Conservation (phyloP, 1,140 invertebrate genomes). For the Pachypsylla venusta region DNA sequence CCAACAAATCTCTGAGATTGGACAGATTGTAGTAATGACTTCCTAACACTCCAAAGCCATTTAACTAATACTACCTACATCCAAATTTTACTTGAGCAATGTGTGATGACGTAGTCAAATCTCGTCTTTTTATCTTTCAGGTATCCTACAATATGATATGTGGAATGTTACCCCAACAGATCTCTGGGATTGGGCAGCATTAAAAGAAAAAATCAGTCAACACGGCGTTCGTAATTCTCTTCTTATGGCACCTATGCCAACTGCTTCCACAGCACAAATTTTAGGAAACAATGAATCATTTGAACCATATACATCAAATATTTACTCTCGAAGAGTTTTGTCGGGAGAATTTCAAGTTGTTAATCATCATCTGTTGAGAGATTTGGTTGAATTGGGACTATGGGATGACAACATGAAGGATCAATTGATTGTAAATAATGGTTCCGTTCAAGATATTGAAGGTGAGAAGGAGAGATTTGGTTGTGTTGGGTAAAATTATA, state of each 20-base stretch:
- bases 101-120: too few species aligned
- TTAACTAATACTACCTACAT: too few species aligned
- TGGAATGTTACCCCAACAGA: conserved; percentile 81
- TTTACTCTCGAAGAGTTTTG: conserved; percentile 84
- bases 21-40: too few species aligned
- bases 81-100: too few species aligned
- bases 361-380: conserved; percentile 89
- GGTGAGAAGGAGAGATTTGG: too few species aligned
- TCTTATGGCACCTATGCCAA: conserved; percentile 95
- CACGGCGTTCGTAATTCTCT: conserved; percentile 90
- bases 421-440: conserved; percentile 75
- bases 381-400: conserved; percentile 75
- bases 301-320: conserved; percentile 96
- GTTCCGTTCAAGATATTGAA: conserved; percentile 57
- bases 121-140: conserved; percentile 19
- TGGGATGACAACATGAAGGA: conserved; percentile 98
- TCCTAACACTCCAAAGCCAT: too few species aligned
- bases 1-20: too few species aligned
- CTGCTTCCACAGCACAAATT: conserved; percentile 97
- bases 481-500: too few species aligned
- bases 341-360: conserved; percentile 76
- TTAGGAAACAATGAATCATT: conserved; percentile 98
- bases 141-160: conserved; percentile 96
- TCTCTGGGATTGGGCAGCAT: conserved; percentile 74
- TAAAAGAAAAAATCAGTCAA: conserved; percentile 77